Percentiles rank a stretch among this genome's conserved stretches.
Evolutionary conservation across 2,888 invertebrate genomes (phyloP).

Genomic region (Malthinus flaveolus): DNA sequence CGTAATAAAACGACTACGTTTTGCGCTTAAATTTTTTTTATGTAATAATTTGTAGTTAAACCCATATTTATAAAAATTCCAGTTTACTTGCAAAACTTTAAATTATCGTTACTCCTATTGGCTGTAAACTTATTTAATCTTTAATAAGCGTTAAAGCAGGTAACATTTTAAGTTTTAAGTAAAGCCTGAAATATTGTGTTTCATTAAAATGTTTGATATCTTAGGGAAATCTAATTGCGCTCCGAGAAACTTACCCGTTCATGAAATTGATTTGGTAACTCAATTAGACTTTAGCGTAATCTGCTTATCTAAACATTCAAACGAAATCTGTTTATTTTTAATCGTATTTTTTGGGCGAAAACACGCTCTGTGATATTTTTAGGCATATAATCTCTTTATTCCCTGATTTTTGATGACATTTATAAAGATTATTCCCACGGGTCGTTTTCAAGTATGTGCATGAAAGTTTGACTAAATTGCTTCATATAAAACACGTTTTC

Average conservation of each 20-base stretch:
- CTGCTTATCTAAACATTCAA: conserved; percentile 26
- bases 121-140: no score
- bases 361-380: no score
- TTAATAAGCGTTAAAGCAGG: conserved; percentile 10
- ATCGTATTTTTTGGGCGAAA: not conserved
- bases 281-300: conserved; percentile 27
- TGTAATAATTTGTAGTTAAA: conserved; percentile 9
- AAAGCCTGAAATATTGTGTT: not conserved
- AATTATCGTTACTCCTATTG: no score
- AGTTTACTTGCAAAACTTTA: not conserved
- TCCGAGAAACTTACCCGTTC: conserved; percentile 19
- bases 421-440: conserved; percentile 47
- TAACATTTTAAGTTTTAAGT: no score
- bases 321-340: conserved; percentile 17
- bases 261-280: conserved; percentile 27
- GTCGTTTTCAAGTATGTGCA: conserved; percentile 46
- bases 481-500: conserved; percentile 46
- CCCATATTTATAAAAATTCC: not conserved
- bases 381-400: conserved; percentile 34
- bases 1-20: conserved; percentile 18
- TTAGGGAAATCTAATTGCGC: conserved; percentile 23
- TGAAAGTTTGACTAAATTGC: conserved; percentile 47
- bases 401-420: conserved; percentile 38
- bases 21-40: conserved; percentile 4
- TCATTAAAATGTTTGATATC: conserved; percentile 19